Evolutionary conservation across 2,113 vertebrate genomes (phyloP).

Genomic region (Nansenia antarctica): DNA sequence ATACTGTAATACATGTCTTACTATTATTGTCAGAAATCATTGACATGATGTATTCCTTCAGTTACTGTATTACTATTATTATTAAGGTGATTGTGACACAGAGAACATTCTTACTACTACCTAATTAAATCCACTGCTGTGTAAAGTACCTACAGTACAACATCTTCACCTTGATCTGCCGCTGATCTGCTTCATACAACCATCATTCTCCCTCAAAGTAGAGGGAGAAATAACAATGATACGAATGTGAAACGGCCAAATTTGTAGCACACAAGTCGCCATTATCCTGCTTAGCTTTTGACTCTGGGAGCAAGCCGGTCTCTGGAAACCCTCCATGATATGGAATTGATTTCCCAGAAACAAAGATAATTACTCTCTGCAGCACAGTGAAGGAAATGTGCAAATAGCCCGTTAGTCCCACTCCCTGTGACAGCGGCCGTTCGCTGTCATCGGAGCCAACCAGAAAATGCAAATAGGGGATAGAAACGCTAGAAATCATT

Average conservation of each 20-base stretch:
- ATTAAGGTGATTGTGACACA: background rate
- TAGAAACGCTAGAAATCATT: conserved; percentile 11
- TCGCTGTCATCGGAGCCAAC: conserved; percentile 31
- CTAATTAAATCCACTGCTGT: background rate
- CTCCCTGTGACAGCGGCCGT: conserved; percentile 6
- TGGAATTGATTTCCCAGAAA: conserved; percentile 60
- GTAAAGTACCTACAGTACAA: no score
- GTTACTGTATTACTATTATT: background rate
- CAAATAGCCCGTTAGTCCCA: conserved; percentile 51
- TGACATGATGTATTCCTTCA: no score
- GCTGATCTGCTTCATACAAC: background rate
- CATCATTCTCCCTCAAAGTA: background rate
- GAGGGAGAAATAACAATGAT: background rate
- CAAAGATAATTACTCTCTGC: conserved; percentile 66
- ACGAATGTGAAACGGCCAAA: background rate
- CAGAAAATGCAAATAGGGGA: conserved; percentile 30
- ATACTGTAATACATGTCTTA: background rate
- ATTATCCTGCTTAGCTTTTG: conserved; percentile 5
- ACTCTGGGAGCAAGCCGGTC: conserved; percentile 18
- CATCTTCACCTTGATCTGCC: background rate
- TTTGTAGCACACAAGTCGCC: conserved; percentile 23
- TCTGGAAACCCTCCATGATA: conserved; percentile 52
- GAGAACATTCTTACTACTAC: background rate
- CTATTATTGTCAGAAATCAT: background rate
- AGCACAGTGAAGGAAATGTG: conserved; percentile 50